A percentile compares a stretch with the other conserved stretches of the same genome.
Evolutionary conservation across 2,888 invertebrate species (phyloP).

Genomic region (Timema podura): DNA sequence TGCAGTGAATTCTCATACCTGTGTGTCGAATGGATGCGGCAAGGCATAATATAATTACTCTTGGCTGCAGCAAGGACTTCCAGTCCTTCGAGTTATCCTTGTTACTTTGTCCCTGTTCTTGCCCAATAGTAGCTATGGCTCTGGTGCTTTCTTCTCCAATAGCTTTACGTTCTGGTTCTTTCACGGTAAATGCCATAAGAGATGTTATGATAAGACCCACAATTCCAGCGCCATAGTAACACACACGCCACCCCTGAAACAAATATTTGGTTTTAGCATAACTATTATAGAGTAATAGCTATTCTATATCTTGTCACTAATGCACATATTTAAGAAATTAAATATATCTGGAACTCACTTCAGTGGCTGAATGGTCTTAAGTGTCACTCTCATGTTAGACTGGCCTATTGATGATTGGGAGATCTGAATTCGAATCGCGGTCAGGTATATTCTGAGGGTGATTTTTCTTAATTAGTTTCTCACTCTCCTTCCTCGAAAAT

Average conservation of each 20-base stretch:
- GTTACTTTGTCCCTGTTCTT: conserved; percentile 45
- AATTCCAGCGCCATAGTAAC: conserved; percentile 76
- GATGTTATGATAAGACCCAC: conserved; percentile 67
- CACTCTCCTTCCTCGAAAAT: too few relatives aligned
- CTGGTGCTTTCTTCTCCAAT: conserved; percentile 62
- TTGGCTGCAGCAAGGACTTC: conserved; percentile 72
- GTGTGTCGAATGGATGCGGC: conserved; percentile 88
- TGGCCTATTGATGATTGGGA: too few relatives aligned
- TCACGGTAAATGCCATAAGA: conserved; percentile 68
- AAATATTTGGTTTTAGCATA: not conserved
- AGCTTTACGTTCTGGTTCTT: conserved; percentile 70
- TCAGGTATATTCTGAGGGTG: too few relatives aligned
- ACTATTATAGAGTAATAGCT: too few relatives aligned
- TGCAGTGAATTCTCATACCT: conserved; percentile 49
- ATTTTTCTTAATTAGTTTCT: too few relatives aligned
- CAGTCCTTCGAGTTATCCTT: conserved; percentile 57
- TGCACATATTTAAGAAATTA: too few relatives aligned
- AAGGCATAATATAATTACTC: conserved; percentile 72
- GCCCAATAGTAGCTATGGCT: conserved; percentile 37
- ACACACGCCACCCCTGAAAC: conserved; percentile 73
- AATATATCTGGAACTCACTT: too few relatives aligned
- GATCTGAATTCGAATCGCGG: too few relatives aligned
- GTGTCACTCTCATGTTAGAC: too few relatives aligned
- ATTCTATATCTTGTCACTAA: too few relatives aligned
- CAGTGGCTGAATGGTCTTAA: too few relatives aligned